Conservation (phyloP, 2,113 vertebrate species). For the Chaetops frenatus region DNA sequence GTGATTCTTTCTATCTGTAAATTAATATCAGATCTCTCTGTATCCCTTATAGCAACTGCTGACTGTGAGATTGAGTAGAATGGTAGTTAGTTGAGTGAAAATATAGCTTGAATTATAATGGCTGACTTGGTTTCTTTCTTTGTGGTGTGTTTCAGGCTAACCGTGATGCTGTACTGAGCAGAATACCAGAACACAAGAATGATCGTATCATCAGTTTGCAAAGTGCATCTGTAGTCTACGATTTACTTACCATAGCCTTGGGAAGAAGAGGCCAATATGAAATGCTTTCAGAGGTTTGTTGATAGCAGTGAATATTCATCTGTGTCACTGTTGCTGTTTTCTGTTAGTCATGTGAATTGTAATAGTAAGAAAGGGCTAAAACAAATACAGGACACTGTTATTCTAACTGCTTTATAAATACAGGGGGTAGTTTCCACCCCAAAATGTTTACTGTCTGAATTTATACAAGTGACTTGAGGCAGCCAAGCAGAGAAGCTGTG, state of each 20-base stretch:
- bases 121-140: neutral
- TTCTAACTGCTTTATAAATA: neutral
- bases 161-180: constrained; percentile 93
- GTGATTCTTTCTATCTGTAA: neutral
- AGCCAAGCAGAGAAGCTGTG: neutral
- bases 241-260: constrained; percentile 93
- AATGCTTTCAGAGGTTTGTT: constrained; percentile 95
- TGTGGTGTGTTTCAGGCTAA: constrained; percentile 79
- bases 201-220: constrained; percentile 97
- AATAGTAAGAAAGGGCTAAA: neutral
- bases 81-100: neutral
- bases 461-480: neutral
- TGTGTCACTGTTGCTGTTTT: neutral
- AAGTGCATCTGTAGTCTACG: constrained; percentile 95
- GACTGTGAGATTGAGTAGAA: neutral
- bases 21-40: neutral
- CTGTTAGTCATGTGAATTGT: neutral
- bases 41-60: neutral
- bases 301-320: neutral
- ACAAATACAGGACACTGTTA: neutral
- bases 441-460: neutral
- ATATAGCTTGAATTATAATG: neutral
- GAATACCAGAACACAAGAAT: constrained; percentile 94
- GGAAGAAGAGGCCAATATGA: constrained; percentile 97
- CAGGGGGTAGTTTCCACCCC: neutral